Base-by-base conservation (phyloP, 2,113 vertebrate genomes). In the Suncus etruscus region DNA sequence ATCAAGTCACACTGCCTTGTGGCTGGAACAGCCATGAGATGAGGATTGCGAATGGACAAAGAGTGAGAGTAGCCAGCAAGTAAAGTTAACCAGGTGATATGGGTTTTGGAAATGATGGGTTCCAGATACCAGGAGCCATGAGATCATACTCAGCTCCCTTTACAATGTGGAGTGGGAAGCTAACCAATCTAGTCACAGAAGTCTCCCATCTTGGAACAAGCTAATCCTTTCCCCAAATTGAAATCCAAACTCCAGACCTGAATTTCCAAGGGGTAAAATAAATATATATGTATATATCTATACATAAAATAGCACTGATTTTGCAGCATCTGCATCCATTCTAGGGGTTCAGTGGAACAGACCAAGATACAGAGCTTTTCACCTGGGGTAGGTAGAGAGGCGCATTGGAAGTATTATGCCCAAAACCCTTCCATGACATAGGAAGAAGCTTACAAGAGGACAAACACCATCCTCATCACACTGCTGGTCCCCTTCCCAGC, bases 401-500 rank as follows among this genome's bases (percentile, higher is more conserved):
- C 32, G 11, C 1, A 0, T 16, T n/a, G 24, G 27, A 6, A 27
- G 24, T 47, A 32, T 0, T 20, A 12, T 24, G 22, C 18, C 10
- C 25, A 32, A 24, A 66, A 54, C 12, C 51, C 24, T 11, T 70
- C 32, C 1, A 3, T 5, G 2, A 2, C n/a, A 24, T 24, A 12
- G 50, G 61, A 25, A 51, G 39, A 22, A 20, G 69, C n/a, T 29
- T 15, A 12, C n/a, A 32, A 8, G 1, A 0, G 4, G 20, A 58
- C 15, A 66, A 8, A 1, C 63, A 6, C 16, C 22, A 47, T 18
- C 7, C 47, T 77, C 75, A 18, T 18, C 47, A 39, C 16, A 45
- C 29, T 22, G 27, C 65, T 29, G 2, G 0, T 1, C 39, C 11
- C 1, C 69, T 48, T 76, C 87, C 68, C n/a, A 14, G 47, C 65